Base-by-base conservation (phyloP, 2,888 invertebrate genomes). In the Lasiommata megera region DNA sequence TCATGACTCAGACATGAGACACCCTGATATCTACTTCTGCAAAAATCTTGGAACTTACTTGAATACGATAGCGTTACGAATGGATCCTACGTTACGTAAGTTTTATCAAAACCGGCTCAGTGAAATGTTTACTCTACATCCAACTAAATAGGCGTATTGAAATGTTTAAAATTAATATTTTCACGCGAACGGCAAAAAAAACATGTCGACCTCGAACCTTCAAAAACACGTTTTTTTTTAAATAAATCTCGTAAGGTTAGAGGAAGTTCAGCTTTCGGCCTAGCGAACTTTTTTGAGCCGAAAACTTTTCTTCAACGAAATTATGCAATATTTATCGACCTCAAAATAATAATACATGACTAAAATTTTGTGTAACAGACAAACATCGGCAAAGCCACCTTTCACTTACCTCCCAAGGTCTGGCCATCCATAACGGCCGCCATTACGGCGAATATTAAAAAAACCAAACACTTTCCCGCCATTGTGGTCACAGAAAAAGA, bases 371-470 rank as follows among this genome's bases (percentile, higher is more conserved):
- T 53, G 40, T 36, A 44, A 36, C 44, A 18, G 3, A 44, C 41
- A 17, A 43, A n/a, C 17, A 41, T 41, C 31, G 16, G 23, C n/a
- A 74, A 77, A 73, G 71, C 70, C 70, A 53, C 86, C 87, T 87
- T 87, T 88, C 86, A 87, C 88, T 88, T 64, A 88, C 88, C 88
- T 55, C 79, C 76, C 84, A 86, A 84, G 80, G 84, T 83, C 70
- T 87, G 86, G 54, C 82, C 85, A 61, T 80, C 77, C 67, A 81
- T 68, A 58, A 80, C 74, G 52, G 78, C 68, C 58, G 76, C 76
- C 70, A 80, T 70, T 23, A 73, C 66, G 61, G 73, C 66, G 62
- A 77, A 67, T 65, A 73, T 62, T 38, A 79, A 68, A 69, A 73
- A 67, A 63, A 77, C 73, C 50, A 82, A 70, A 74, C 69, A 70